Base-by-base conservation (phyloP, 2,888 invertebrate genomes). In the Melieria picta region DNA sequence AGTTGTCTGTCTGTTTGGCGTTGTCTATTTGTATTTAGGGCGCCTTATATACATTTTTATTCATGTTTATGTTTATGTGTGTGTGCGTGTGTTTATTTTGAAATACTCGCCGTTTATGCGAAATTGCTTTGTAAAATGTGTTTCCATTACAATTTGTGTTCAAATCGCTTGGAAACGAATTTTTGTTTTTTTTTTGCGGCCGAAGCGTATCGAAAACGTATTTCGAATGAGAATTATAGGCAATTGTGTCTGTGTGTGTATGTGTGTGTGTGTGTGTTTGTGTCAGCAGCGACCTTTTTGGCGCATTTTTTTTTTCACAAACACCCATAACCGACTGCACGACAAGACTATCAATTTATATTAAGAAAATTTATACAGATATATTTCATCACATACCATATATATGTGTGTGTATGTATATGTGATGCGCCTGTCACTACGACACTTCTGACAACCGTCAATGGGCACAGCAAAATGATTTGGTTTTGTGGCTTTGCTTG, bases 281-380 rank as follows among this genome's bases (percentile, higher is more conserved):
- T 58, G 10, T 16, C 42, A 11, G 13, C 6, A 58, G 16, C 13
- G 45, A 52, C 9, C 48, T 16, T 50, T 60, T 60, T 65, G 30
- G n/a, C 55, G 46, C n/a, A 47, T 65, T 57, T 65, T 4, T 60
- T 7, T 65, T 60, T 57, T 65, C 66, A 13, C 13, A 42, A 52
- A 11, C 11, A 42, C 42, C 11, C 67, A 48, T 42, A 7, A 47
- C 42, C 46, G 45, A 30, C 42, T 46, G 46, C 61, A 56, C 60
- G 65, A 46, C 66, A 71, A 66, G 71, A 60, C 71, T 61, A 71
- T 71, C 71, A 71, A 71, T 71, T 71, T 71, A 65, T 65, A 45
- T 65, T 55, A 60, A 30, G 30, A 71, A 69, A 71, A 71, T 72
- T 65, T 71, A 71, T 73, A 73, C 73, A 74, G 69, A 71, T 71